phyloP scores from a whole-genome alignment of 1,140 invertebrate genomes.

The Philopotamus ludificatus region DNA sequence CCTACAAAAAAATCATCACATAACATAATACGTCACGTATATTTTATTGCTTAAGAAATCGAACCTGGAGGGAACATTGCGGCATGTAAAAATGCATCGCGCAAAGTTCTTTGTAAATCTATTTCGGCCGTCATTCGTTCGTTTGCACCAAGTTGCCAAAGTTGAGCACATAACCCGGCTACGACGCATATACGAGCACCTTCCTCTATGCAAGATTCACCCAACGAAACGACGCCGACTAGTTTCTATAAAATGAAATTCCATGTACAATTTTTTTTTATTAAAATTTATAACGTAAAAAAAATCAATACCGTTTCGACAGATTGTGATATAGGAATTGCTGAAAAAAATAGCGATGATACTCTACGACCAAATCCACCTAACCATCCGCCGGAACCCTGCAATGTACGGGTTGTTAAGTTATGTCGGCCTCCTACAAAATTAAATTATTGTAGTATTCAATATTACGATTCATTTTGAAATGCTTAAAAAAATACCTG shows the following conservation, averaged over 20 bases:
- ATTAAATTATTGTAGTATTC: background rate
- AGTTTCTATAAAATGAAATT: slow-evolving; percentile 56
- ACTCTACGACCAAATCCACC: slow-evolving; percentile 83
- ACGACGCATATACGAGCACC: slow-evolving; percentile 32
- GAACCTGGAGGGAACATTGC: slow-evolving; percentile 34
- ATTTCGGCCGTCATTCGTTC: slow-evolving; percentile 30
- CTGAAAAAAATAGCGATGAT: slow-evolving; percentile 84
- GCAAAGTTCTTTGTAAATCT: slow-evolving; percentile 34
- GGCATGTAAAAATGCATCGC: slow-evolving; percentile 32
- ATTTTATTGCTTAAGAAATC: background rate
- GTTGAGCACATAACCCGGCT: slow-evolving; percentile 33
- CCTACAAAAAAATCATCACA: slow-evolving; percentile 18
- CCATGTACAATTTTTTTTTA: background rate
- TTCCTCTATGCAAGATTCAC: slow-evolving; percentile 9
- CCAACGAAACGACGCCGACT: slow-evolving; percentile 55
- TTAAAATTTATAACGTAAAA: background rate
- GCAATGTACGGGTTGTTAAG: slow-evolving; percentile 69
- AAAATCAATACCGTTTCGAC: slow-evolving; percentile 74
- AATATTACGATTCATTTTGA: background rate
- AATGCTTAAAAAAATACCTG: slow-evolving; percentile 36
- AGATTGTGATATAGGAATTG: slow-evolving; percentile 66
- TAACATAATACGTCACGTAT: background rate
- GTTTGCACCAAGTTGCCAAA: slow-evolving; percentile 32
- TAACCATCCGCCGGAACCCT: slow-evolving; percentile 80
- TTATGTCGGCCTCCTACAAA: slow-evolving; percentile 61